phyloP scores from a whole-genome alignment of 2,113 vertebrate genomes.

The Aspiorhynchus laticeps region DNA sequence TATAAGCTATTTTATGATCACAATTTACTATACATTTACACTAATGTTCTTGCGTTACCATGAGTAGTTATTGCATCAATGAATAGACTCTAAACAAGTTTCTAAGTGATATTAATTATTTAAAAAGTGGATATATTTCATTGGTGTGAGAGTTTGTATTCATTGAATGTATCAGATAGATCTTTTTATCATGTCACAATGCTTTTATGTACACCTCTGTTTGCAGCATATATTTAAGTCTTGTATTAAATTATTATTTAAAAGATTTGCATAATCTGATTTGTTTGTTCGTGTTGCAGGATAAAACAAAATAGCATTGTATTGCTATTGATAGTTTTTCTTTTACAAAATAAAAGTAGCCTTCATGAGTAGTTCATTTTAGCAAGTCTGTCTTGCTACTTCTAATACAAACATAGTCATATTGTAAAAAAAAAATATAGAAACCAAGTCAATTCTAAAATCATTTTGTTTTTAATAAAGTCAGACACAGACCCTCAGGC shows the following conservation, averaged over 20 bases:
- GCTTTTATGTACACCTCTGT: neutral
- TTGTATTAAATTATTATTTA: neutral
- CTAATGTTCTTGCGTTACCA: neutral
- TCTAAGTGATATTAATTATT: neutral
- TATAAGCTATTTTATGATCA: neutral
- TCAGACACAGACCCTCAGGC: neutral
- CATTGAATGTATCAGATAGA: neutral
- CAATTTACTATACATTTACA: neutral
- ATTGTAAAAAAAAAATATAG: neutral
- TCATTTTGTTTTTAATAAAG: neutral
- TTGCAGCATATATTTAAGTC: neutral
- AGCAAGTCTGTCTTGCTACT: neutral
- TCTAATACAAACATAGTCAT: neutral
- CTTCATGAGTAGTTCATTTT: neutral
- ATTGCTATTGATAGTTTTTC: neutral
- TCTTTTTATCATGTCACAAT: neutral
- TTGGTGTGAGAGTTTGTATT: constrained; percentile 23
- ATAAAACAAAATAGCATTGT: neutral
- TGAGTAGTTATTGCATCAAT: neutral
- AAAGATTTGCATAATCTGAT: neutral
- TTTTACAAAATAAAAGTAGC: neutral
- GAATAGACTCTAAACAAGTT: neutral
- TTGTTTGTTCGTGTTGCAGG: neutral
- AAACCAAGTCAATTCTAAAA: neutral
- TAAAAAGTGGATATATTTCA: neutral